phyloP scores from a whole-genome alignment of 2,113 vertebrate genomes.

The Spheniscus mendiculus region DNA sequence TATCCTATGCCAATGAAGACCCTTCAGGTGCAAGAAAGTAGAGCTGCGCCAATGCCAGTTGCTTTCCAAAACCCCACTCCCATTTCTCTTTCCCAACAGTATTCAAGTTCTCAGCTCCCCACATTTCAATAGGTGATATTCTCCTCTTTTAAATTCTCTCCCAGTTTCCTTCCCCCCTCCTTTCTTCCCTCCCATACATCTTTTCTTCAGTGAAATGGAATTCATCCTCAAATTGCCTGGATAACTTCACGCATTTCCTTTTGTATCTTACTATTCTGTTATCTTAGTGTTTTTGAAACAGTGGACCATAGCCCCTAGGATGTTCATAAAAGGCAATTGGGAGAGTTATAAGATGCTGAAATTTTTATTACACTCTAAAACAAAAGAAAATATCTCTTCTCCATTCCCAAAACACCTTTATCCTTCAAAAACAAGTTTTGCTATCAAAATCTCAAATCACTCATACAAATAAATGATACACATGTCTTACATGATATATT shows the following conservation, averaged over 20 bases:
- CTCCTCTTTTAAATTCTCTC: not conserved
- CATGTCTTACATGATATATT: not conserved
- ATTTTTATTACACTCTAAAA: conserved; percentile 31
- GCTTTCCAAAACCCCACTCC: not conserved
- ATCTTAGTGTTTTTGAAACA: not conserved
- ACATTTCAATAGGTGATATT: not conserved
- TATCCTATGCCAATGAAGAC: not conserved
- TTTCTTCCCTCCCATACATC: not conserved
- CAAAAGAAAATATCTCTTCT: not conserved
- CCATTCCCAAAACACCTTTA: not conserved
- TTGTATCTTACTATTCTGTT: not conserved
- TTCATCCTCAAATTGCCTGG: not conserved
- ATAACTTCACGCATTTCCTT: not conserved
- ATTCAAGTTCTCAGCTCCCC: not conserved
- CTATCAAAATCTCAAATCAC: not conserved
- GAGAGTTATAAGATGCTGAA: conserved; percentile 12
- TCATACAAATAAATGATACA: not conserved
- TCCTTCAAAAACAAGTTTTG: not conserved
- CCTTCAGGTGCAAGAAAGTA: not conserved
- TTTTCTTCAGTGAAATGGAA: not conserved
- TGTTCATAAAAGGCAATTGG: conserved; percentile 11
- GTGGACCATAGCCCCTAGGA: conserved; percentile 6
- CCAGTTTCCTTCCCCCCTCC: not conserved
- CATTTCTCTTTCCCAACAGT: not conserved
- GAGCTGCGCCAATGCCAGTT: not conserved